These are phyloP conservation scores for Drosophila lacicola DNA, from an alignment of 2,888 invertebrate species.

Conservation along the genomic window DNA sequence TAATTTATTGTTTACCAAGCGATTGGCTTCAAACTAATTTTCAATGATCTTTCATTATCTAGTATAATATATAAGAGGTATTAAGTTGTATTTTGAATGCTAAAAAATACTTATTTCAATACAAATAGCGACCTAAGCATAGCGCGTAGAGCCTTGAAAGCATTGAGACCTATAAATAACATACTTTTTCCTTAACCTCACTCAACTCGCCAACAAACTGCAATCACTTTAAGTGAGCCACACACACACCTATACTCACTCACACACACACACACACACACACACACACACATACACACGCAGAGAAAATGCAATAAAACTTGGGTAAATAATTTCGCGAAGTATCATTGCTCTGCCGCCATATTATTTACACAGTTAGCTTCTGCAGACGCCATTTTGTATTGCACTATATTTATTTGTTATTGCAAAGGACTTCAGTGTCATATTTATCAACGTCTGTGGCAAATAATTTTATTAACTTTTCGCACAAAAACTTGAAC, in stretches of 20 bases:
- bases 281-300: neutral
- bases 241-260: neutral
- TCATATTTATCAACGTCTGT: constrained; percentile 82
- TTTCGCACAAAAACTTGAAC: constrained; percentile 63
- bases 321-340: constrained; percentile 45
- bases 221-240: constrained; percentile 39
- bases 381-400: constrained; percentile 45
- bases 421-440: constrained; percentile 55
- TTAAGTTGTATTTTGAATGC: no score
- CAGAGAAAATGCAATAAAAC: constrained; percentile 53
- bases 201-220: neutral
- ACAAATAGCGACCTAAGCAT: no score
- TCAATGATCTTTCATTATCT: no score
- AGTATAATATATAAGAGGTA: no score
- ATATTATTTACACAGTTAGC: constrained; percentile 43
- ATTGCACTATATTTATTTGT: constrained; percentile 61
- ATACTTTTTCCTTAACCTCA: neutral
- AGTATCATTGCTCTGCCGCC: constrained; percentile 17
- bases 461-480: constrained; percentile 83
- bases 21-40: no score
- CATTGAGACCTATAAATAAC: neutral
- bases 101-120: no score
- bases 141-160: neutral
- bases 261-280: no score
- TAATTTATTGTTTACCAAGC: no score